A percentile compares a stretch with the other conserved stretches of the same genome.
phyloP scores from a whole-genome alignment of 1,140 invertebrate genomes.

The Acromyrmex charruanus region DNA sequence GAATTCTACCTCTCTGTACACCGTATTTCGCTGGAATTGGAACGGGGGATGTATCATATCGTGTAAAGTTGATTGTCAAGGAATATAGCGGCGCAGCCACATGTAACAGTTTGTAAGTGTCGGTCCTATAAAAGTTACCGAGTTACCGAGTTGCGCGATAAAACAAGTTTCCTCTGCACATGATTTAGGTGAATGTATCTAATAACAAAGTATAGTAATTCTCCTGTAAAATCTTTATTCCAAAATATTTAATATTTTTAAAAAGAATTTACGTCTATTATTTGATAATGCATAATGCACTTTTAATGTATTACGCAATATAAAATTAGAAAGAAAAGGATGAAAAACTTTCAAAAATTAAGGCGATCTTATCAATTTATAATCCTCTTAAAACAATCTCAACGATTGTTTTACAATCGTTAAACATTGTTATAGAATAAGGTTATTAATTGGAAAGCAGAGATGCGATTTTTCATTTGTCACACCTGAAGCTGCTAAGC shows the following conservation, averaged over 20 bases:
- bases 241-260: not conserved
- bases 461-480: not conserved
- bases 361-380: not conserved
- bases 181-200: conserved; percentile 25
- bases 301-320: not conserved
- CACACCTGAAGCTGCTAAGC: not conserved
- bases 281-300: not conserved
- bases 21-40: conserved; percentile 40
- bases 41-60: conserved; percentile 45
- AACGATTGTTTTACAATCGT: no score
- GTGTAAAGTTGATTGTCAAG: conserved; percentile 46
- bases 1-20: conserved; percentile 17
- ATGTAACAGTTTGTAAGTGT: conserved; percentile 1
- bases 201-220: conserved; percentile 1
- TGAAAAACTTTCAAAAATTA: not conserved
- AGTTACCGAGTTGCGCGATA: conserved; percentile 31
- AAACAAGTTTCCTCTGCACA: conserved; percentile 32
- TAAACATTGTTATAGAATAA: no score
- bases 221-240: not conserved
- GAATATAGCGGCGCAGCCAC: not conserved
- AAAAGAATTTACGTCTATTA: not conserved
- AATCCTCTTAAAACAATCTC: no score
- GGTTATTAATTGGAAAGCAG: not conserved
- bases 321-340: not conserved
- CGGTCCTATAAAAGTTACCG: conserved; percentile 35